Evolutionary conservation across 2,888 invertebrate species (phyloP).

Genomic region (Drosophila meridionalis): DNA sequence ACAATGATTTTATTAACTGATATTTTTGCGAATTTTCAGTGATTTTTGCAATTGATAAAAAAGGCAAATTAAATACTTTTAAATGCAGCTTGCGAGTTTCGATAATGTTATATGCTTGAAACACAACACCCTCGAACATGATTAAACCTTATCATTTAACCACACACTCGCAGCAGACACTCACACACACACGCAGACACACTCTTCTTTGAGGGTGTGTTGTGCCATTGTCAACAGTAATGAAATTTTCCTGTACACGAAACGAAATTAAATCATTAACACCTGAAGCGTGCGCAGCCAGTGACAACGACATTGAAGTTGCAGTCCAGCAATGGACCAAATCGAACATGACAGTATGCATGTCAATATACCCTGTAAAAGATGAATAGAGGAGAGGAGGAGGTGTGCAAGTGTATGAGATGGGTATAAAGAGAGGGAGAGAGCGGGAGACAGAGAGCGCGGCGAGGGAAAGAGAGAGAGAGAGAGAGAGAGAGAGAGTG

Average conservation of each 20-base stretch:
- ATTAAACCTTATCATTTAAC: slow-evolving; percentile 69
- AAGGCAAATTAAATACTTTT: slow-evolving; percentile 41
- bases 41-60: slow-evolving; percentile 36
- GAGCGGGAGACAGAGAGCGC: no score
- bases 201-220: slow-evolving; percentile 16
- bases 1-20: slow-evolving; percentile 21
- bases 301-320: slow-evolving; percentile 44
- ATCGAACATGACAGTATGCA: slow-evolving; percentile 1
- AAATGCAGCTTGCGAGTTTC: slow-evolving; percentile 17
- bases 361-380: slow-evolving; percentile 18
- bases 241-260: slow-evolving; percentile 78
- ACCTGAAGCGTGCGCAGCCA: slow-evolving; percentile 72
- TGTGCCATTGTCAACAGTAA: slow-evolving; percentile 76
- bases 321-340: slow-evolving; percentile 20
- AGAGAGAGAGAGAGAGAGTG: no score
- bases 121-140: slow-evolving; percentile 48
- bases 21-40: slow-evolving; percentile 16
- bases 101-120: slow-evolving; percentile 54
- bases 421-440: neutral
- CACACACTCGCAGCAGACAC: slow-evolving; percentile 32
- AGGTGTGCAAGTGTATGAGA: neutral
- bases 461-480: no score
- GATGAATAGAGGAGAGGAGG: no score
- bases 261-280: slow-evolving; percentile 80
- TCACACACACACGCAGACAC: slow-evolving; percentile 24